A percentile compares a stretch with the other conserved stretches of the same genome.
phyloP scores from a whole-genome alignment of 2,113 vertebrate species.

The Xyrauchen texanus region DNA sequence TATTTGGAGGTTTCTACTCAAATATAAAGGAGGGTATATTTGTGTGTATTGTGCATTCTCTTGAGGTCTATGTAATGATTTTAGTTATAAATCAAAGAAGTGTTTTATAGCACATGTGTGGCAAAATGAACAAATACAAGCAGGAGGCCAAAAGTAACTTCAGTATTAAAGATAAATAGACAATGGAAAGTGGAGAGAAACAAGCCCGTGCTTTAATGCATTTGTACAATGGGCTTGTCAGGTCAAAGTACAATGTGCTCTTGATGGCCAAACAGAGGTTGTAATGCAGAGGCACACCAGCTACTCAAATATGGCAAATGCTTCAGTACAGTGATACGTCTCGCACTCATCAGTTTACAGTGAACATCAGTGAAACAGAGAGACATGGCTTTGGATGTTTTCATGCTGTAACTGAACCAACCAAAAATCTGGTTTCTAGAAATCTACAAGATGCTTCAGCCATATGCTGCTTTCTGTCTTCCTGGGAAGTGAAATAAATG shows the following conservation, averaged over 20 bases:
- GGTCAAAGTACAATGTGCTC: neutral
- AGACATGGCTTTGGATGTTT: no score
- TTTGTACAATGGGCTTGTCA: neutral
- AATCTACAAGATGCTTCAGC: neutral
- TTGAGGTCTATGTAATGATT: no score
- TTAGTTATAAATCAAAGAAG: no score
- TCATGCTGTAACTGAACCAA: neutral
- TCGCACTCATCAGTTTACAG: no score
- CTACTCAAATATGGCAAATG: neutral
- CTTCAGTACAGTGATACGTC: no score
- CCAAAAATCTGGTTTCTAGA: neutral
- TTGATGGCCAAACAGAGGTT: neutral
- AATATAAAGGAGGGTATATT: no score
- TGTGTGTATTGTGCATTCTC: no score
- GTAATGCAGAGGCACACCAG: constrained; percentile 1
- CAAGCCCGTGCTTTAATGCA: neutral
- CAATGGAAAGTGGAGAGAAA: neutral
- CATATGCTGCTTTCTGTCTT: neutral
- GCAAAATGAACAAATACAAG: no score
- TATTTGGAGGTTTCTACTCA: no score
- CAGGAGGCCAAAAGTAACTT: neutral
- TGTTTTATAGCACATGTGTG: no score
- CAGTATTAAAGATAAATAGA: neutral
- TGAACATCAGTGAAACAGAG: no score
- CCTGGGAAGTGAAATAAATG: no score